Conservation (phyloP, 2,113 vertebrate genomes). For the Sinocyclocheilus anshuiensis region DNA sequence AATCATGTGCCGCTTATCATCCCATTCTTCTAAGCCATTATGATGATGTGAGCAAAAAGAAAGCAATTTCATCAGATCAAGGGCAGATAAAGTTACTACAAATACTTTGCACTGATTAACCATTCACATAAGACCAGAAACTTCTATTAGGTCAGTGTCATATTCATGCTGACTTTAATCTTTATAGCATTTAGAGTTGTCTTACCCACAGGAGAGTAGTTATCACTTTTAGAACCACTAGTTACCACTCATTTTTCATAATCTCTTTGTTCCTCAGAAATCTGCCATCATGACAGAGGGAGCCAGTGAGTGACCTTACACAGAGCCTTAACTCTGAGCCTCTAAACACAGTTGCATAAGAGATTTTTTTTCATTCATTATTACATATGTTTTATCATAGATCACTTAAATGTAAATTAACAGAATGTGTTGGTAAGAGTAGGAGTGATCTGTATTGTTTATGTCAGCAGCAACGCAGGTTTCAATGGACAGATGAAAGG, state of each 20-base stretch:
- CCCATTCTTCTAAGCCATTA: background rate
- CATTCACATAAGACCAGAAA: background rate
- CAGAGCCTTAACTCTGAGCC: background rate
- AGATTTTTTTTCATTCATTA: background rate
- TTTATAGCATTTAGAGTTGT: background rate
- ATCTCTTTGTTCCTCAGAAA: background rate
- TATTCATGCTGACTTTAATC: background rate
- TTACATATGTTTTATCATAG: background rate
- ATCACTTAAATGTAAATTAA: background rate
- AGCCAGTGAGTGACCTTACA: conserved; percentile 2
- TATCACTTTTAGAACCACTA: background rate
- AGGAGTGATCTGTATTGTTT: background rate
- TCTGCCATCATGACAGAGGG: fast-evolving
- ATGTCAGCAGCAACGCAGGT: background rate
- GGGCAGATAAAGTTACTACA: background rate
- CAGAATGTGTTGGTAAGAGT: background rate
- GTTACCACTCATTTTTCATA: background rate
- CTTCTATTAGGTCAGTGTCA: background rate
- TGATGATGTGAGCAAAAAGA: background rate
- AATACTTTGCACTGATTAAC: too few species aligned
- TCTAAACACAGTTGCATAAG: background rate
- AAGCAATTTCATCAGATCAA: background rate
- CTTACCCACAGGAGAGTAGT: background rate
- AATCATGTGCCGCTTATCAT: background rate
- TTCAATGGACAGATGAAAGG: background rate